Evolutionary conservation across 1,140 invertebrate genomes (phyloP), one percentile per base, ranked within the genome.

Genomic region (Globodera rostochiensis): DNA sequence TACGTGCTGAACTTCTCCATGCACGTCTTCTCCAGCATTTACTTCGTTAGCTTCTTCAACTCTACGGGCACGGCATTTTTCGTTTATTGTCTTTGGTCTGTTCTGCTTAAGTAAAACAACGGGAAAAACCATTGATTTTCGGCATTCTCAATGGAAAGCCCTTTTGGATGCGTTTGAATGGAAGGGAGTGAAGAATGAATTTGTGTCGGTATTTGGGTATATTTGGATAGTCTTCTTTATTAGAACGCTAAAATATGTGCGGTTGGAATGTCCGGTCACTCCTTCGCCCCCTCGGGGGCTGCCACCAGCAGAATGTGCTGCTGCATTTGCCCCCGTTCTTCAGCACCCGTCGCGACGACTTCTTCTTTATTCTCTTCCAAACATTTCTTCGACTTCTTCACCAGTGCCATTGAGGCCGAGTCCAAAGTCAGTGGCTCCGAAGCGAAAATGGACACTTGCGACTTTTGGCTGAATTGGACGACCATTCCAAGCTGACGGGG

Each of bases 1-100:
- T 76, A 76, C 36, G 50, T 76, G 19, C 74, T 76, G 11, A 49
- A 49, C 15, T 76, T 60, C 64, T 49, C 74, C 6, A 76, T 53
- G 60, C 79, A 66, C 21, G 45, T 80, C 9, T 80, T 81, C 64
- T 57, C 47, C 64, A 21, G 76, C 4, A 75, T 80, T 64, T 80
- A 80, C 67, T 79, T 50, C 79, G 47, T 45, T 8, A 77, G 79
- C 69, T 80, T 80, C 67, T 80, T 80, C 64, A n/a, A n/a, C n/a
- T n/a, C n/a, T n/a, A n/a, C n/a, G 53, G 77, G 57, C 79, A n/a
- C 60, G 60, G 13, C 60, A 15, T 64, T 64, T 13, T 64, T n/a
- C 2, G n/a, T 13, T 64, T 2, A n/a, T 64, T 64, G 60, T 64
- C 13, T n/a, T 64, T n/a, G n/a, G n/a, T n/a, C n/a, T n/a, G n/a